Conservation (phyloP, 2,797 vertebrate genomes). For the Morus bassanus region DNA sequence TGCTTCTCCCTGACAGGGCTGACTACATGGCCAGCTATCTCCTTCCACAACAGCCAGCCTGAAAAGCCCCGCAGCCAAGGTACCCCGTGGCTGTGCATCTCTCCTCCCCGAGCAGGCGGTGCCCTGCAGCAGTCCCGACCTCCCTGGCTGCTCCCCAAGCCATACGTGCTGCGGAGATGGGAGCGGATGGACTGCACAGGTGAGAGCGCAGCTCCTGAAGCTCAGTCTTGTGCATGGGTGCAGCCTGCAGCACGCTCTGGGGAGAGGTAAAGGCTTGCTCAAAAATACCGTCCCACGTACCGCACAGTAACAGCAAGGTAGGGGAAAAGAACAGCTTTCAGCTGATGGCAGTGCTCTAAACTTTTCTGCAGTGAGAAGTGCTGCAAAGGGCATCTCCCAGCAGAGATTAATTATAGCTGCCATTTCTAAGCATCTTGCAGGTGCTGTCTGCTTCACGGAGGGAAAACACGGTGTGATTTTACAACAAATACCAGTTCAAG, state of each 20-base stretch:
- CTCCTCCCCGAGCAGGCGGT: rapidly evolving
- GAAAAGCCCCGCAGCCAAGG: neutral
- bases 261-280: neutral
- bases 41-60: rapidly evolving
- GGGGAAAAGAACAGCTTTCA: neutral
- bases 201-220: neutral
- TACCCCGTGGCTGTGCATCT: rapidly evolving
- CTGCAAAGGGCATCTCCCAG: neutral
- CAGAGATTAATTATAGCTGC: neutral
- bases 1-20: neutral
- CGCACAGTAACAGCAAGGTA: rapidly evolving
- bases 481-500: neutral
- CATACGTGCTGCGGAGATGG: rapidly evolving
- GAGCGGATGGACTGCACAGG: rapidly evolving
- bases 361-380: neutral
- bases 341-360: neutral
- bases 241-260: neutral
- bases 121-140: rapidly evolving
- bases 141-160: neutral
- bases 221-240: rapidly evolving
- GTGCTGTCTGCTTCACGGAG: neutral
- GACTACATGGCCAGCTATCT: neutral
- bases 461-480: neutral
- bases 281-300: neutral
- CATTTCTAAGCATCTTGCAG: neutral